phyloP scores from a whole-genome alignment of 1,140 invertebrate species.

The Hydropsyche tenuis region DNA sequence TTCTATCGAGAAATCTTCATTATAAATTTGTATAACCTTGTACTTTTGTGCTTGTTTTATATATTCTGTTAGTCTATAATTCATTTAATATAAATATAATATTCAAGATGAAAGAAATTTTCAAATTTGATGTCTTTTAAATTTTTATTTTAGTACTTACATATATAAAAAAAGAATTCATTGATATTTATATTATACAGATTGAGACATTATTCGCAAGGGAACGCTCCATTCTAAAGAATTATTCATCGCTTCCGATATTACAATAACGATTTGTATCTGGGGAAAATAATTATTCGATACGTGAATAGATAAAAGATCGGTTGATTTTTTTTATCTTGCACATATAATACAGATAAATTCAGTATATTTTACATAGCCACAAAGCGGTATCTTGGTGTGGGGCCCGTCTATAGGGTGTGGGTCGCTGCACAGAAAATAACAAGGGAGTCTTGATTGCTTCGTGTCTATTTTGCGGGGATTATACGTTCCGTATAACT shows the following conservation, averaged over 20 bases:
- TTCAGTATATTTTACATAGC: background rate
- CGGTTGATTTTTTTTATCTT: slow-evolving; percentile 10
- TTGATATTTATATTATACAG: too few species aligned
- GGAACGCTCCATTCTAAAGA: background rate
- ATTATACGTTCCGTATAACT: slow-evolving; percentile 1
- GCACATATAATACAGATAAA: background rate
- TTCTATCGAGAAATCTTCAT: too few species aligned
- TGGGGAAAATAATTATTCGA: slow-evolving; percentile 38
- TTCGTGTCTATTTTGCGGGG: slow-evolving; percentile 23
- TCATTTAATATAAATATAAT: too few species aligned
- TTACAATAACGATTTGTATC: slow-evolving; percentile 32
- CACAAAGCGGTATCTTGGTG: background rate
- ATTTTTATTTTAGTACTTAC: too few species aligned
- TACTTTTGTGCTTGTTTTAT: too few species aligned
- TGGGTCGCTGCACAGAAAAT: slow-evolving; percentile 18
- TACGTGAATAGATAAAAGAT: slow-evolving; percentile 27
- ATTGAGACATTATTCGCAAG: too few species aligned
- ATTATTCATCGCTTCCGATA: background rate
- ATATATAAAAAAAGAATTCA: too few species aligned
- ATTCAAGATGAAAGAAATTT: too few species aligned
- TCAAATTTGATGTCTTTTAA: too few species aligned
- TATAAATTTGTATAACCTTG: too few species aligned
- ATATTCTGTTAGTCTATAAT: too few species aligned
- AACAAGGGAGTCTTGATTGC: slow-evolving; percentile 38
- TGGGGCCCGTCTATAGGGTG: background rate